Evolutionary conservation across 2,888 invertebrate genomes (phyloP).

Genomic region (Hipparchia semele): DNA sequence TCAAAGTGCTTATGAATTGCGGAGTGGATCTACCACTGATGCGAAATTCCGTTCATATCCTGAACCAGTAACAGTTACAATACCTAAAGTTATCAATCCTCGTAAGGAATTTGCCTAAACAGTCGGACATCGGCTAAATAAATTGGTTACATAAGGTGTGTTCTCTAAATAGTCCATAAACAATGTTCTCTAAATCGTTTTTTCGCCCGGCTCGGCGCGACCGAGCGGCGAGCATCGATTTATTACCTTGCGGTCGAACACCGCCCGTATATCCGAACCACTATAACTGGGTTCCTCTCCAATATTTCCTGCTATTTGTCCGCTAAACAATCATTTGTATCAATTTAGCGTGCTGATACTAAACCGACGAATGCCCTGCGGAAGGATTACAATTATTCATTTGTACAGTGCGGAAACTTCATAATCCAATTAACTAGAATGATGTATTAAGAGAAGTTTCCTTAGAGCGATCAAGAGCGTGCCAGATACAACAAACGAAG

Average conservation of each 20-base stretch:
- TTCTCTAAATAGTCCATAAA: conserved; percentile 40
- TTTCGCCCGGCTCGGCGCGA: conserved; percentile 51
- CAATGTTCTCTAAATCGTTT: conserved; percentile 35
- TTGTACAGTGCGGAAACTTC: conserved; percentile 29
- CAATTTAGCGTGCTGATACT: conserved; percentile 56
- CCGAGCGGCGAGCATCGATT: conserved; percentile 46
- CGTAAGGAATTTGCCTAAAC: conserved; percentile 16
- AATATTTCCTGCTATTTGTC: conserved; percentile 50
- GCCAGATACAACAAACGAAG: no score
- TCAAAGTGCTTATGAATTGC: no score
- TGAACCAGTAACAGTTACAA: background rate
- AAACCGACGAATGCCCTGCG: conserved; percentile 47
- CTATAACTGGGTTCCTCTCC: conserved; percentile 40
- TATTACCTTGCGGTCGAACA: conserved; percentile 51
- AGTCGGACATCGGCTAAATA: conserved; percentile 28
- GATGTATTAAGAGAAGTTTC: background rate
- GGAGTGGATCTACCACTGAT: no score
- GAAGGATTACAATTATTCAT: conserved; percentile 44
- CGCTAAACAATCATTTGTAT: conserved; percentile 62
- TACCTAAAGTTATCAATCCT: conserved; percentile 3
- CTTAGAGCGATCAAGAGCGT: no score
- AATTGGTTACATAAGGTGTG: conserved; percentile 37
- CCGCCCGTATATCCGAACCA: conserved; percentile 42
- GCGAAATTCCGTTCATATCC: no score
- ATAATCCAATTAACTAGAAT: conserved; percentile 7